Evolutionary conservation across 1,140 invertebrate genomes (phyloP).

Genomic region (Trichoplusia ni): DNA sequence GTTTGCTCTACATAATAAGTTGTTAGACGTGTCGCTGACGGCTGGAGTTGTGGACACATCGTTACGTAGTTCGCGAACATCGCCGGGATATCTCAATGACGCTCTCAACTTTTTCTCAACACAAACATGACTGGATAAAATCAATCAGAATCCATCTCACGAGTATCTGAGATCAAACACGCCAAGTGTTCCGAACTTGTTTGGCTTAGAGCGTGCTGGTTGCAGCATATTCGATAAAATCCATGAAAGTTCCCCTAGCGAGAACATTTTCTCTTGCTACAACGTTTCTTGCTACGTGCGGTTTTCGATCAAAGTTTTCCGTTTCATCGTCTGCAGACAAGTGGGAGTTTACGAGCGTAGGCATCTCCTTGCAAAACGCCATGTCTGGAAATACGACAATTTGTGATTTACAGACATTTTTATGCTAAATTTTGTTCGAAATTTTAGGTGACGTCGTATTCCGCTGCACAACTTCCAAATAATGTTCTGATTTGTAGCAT

Average conservation of each 20-base stretch:
- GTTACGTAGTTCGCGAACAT: conserved; percentile 23
- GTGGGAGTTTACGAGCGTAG: conserved; percentile 31
- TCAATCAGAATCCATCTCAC: conserved; percentile 65
- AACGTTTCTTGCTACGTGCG: conserved; percentile 62
- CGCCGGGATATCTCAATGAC: conserved; percentile 11
- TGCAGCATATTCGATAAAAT: conserved; percentile 68
- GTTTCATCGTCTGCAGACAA: conserved; percentile 45
- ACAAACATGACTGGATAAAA: conserved; percentile 60
- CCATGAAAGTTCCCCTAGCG: conserved; percentile 54
- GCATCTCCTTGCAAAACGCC: conserved; percentile 16
- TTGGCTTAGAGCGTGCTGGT: conserved; percentile 51
- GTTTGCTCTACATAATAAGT: conserved; percentile 13
- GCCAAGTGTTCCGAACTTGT: conserved; percentile 55
- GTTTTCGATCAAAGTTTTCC: conserved; percentile 73
- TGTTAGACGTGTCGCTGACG: neutral
- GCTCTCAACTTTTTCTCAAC: conserved; percentile 45
- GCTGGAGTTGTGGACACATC: conserved; percentile 22
- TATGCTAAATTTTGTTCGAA: neutral
- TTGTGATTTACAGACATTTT: conserved; percentile 11
- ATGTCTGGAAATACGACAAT: conserved; percentile 2
- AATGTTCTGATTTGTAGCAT: conserved; percentile 10
- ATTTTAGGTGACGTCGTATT: neutral
- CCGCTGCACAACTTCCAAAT: neutral
- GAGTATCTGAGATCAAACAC: conserved; percentile 59
- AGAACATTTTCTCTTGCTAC: conserved; percentile 62